Base-by-base conservation (phyloP, 2,113 vertebrate species). In the Brachirus orientalis region DNA sequence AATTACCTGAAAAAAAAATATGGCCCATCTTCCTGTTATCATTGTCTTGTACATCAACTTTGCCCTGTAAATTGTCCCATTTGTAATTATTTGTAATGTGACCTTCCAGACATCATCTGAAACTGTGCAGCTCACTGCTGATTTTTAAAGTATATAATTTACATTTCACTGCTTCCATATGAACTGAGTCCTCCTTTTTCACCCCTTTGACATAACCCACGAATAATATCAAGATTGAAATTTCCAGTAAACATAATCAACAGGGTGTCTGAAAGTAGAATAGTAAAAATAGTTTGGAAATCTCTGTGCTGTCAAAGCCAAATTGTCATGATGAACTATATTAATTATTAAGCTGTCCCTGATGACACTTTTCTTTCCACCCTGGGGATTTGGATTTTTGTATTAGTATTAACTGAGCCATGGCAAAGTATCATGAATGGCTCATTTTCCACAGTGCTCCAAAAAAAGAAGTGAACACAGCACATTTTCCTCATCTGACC, bases 71-170 rank as follows among this genome's bases (percentile, higher is more conserved):
- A n/a, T n/a, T n/a, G n/a, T n/a, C n/a, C n/a, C n/a, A n/a, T n/a
- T n/a, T n/a, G n/a, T n/a, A n/a, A n/a, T n/a, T n/a, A 28, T 48
- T 48, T 53, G 20, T 20, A 22, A 13, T 22, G 2, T 44, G 28
- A 58, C 14, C 64, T 45, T 44, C 28, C 28, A 28, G 6, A 28
- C 28, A 2, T 28, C 28, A 28, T 28, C 28, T 28, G 28, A 6
- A 28, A 28, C 1, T 7, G 10, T 20, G 19, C 11, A 52, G 20
- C 38, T 54, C 46, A 63, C 38, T 69, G 45, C 20, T 59, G 44
- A 67, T 78, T 59, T 36, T 67, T 45, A 43, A 38, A 72, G 66
- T 66, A 79, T 48, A 54, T 20, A 11, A 74, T 75, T 65, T 28
- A 4, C 45, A 83, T 77, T 85, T 72, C 77, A 48, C 51, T 55